phyloP scores from a whole-genome alignment of 2,797 vertebrate species.

The Urosaurus nigricauda region DNA sequence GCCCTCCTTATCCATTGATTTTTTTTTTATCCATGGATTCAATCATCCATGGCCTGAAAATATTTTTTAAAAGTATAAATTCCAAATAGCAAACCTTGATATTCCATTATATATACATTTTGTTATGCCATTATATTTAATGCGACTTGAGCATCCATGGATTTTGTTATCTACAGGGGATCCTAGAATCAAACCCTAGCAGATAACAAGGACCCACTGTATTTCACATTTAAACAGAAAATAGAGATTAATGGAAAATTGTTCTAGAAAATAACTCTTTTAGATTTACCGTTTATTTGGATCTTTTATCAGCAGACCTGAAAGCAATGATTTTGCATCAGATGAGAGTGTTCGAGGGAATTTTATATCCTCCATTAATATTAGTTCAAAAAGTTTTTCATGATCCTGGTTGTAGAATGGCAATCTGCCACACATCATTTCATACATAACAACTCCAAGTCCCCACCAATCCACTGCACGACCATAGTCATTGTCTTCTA shows the following conservation, averaged over 20 bases:
- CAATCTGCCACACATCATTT: conserved; percentile 97
- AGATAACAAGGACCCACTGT: no score
- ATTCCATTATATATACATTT: no score
- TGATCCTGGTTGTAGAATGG: conserved; percentile 99
- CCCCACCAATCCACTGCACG: conserved; percentile 98
- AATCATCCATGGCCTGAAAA: no score
- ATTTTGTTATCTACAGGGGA: no score
- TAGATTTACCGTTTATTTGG: conserved; percentile 92
- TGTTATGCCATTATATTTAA: no score
- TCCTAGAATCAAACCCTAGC: no score
- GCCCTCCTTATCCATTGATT: no score
- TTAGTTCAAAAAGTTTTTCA: conserved; percentile 97
- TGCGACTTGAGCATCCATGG: no score
- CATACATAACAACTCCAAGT: conserved; percentile 95
- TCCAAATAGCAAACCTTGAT: no score
- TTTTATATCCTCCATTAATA: conserved; percentile 98
- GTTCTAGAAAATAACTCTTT: not conserved
- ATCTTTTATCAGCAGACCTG: conserved; percentile 97
- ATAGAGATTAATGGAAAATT: not conserved
- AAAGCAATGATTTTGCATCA: conserved; percentile 97
- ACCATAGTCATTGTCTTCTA: conserved; percentile 97
- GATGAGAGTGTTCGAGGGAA: conserved; percentile 94
- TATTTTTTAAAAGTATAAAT: no score
- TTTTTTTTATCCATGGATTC: no score
- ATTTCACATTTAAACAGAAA: not conserved